Base-by-base conservation (phyloP, 2,888 invertebrate genomes). In the Cephus runcator region DNA sequence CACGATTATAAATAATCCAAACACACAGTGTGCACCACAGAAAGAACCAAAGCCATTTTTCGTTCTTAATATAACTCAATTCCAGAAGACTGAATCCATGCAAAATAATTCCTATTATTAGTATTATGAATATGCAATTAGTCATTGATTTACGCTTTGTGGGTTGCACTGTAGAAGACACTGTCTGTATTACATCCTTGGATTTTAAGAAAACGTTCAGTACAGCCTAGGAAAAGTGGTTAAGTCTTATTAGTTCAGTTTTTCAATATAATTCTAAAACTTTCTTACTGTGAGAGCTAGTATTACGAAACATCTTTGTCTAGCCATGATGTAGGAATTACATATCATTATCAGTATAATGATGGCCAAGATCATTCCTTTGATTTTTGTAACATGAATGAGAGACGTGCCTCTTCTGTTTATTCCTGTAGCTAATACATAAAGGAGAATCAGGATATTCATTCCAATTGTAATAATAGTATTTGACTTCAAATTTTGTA, bases 1-100 rank as follows among this genome's bases (percentile, higher is more conserved):
- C 34, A 30, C 73, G 73, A 23, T 73, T 68, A 34, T 34, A 73
- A 35, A 77, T 56, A 69, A 77, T 34, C n/a, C 56, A 77, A 23
- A 73, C 69, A 33, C 76, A 77, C 31, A 77, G 56, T 12, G 76
- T 73, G 35, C 30, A 35, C 76, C 76, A 77, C 9, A 77, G 34
- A 73, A 73, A 77, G 31, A 73, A 77, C 76, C 76, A 77, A 73
- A 77, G 73, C 68, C 73, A 77, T 73, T 73, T 77, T 12, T 77
- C 76, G 15, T 23, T 34, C 73, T 77, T 77, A 56, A 77, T 56
- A 35, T 73, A 77, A 40, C 76, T 77, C 56, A 68, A 23, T 56
- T 77, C 68, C 15, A 77, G 73, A 34, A 73, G 73, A 34, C 76
- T 77, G 15, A 73, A 56, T 30, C 73, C 76, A 33, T 77, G 73